Percentiles rank a stretch among this genome's conserved stretches.
Conservation (phyloP, 1,140 invertebrate species). For the Drosophila melanogaster region DNA sequence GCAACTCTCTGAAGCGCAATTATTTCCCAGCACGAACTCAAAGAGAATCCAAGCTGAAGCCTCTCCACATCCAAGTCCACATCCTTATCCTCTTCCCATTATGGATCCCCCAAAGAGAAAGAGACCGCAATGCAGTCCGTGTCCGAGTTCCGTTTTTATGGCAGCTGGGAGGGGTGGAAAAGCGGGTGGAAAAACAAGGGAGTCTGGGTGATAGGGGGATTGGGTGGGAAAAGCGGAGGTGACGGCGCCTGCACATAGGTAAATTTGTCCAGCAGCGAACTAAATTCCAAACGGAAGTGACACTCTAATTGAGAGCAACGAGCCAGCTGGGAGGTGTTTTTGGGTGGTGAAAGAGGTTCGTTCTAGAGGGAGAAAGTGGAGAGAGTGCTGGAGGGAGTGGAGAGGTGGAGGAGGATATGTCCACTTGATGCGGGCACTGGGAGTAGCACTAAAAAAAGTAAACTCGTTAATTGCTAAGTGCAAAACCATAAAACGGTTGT, state of each 20-base stretch:
- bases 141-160: conserved; percentile 56
- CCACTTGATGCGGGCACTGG: conserved; percentile 56
- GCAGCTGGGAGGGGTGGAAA: conserved; percentile 32
- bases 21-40: conserved; percentile 19
- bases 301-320: conserved; percentile 67
- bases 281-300: conserved; percentile 61
- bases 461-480: conserved; percentile 76
- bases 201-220: neutral
- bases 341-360: conserved; percentile 1
- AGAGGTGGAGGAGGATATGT: conserved; percentile 15
- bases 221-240: neutral
- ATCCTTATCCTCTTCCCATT: conserved; percentile 13
- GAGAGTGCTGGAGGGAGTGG: neutral
- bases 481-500: conserved; percentile 67
- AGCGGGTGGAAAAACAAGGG: neutral
- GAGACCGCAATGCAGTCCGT: conserved; percentile 55
- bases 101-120: conserved; percentile 22
- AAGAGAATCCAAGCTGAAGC: conserved; percentile 14
- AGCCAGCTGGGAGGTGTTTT: conserved; percentile 59
- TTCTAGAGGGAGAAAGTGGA: neutral
- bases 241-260: conserved; percentile 52
- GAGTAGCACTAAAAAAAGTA: conserved; percentile 59
- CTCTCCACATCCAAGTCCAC: conserved; percentile 17
- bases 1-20: conserved; percentile 19
- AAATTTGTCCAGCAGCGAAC: conserved; percentile 64